Base-by-base conservation (phyloP, 2,888 invertebrate genomes). In the Lapara coniferarum region DNA sequence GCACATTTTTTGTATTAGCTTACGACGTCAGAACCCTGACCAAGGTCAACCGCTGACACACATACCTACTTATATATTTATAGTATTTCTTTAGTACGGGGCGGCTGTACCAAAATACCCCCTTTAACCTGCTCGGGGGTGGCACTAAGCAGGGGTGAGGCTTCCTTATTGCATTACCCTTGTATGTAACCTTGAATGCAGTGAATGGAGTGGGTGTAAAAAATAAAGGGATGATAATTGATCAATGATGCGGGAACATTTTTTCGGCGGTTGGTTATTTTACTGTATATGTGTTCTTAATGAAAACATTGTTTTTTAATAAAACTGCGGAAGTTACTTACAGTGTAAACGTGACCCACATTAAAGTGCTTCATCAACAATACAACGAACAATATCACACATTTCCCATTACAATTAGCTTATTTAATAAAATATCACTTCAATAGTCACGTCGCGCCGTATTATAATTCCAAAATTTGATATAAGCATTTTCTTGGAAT, bases 91-190 rank as follows among this genome's bases (percentile, higher is more conserved):
- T 73, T 74, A 67, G 72, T 73, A 75, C 74, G 72, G 75, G 71
- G 75, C 70, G 75, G 74, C 8, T 14, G 68, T 72, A 70, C 71
- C 71, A 52, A 71, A 68, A 70, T 72, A 58, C 72, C 74, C 74
- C 71, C 56, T 46, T 55, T 51, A 67, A 44, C 58, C 57, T 70
- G 58, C 52, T 19, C 10, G 52, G 57, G 52, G 53, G 59, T 37
- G 66, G 44, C 46, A 19, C 56, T 55, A 56, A 56, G 71, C 70
- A 68, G 66, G 68, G 74, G 69, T 71, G 71, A 58, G 72, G 70
- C 59, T 78, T 79, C 76, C 80, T 84, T 83, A 83, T 81, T 85
- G 82, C 85, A 85, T 84, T 84, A 83, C 82, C 78, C 79, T 79
- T 77, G 75, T 76, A 76, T 75, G 75, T 66, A 74, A 74, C 75